Conservation (phyloP, 2,113 vertebrate species). For the Solea solea region DNA sequence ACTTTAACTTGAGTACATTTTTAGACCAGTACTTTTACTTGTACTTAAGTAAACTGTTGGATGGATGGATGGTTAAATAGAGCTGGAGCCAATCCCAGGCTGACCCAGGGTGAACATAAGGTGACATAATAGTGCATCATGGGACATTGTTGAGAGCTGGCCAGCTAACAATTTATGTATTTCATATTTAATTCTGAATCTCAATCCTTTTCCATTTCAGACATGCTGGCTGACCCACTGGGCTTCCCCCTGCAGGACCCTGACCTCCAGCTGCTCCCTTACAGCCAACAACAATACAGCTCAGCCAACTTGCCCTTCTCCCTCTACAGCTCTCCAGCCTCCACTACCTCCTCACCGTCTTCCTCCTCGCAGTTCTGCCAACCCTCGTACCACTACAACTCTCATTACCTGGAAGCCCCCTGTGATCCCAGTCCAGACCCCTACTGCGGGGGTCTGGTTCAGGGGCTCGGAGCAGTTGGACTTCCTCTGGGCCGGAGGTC, state of each 20-base stretch:
- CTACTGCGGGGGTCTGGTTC: constrained; percentile 63
- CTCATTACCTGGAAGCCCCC: constrained; percentile 77
- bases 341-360: constrained; percentile 81
- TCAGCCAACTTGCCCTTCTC: constrained; percentile 81
- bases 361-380: constrained; percentile 84
- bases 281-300: constrained; percentile 85
- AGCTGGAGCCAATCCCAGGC: no score
- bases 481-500: constrained; percentile 81
- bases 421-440: constrained; percentile 69
- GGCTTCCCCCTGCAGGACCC: constrained; percentile 86
- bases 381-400: constrained; percentile 78
- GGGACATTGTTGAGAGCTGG: no score
- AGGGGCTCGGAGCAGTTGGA: constrained; percentile 58
- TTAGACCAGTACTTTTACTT: no score
- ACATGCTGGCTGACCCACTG: constrained; percentile 88
- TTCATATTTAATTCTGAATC: background rate
- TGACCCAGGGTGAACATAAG: no score
- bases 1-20: no score
- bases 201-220: constrained; percentile 65
- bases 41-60: no score
- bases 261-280: constrained; percentile 86
- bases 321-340: constrained; percentile 78
- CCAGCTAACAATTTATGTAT: no score
- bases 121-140: no score
- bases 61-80: no score